Base-by-base conservation (phyloP, 1,140 invertebrate genomes). In the Drosophila subpulchrella region DNA sequence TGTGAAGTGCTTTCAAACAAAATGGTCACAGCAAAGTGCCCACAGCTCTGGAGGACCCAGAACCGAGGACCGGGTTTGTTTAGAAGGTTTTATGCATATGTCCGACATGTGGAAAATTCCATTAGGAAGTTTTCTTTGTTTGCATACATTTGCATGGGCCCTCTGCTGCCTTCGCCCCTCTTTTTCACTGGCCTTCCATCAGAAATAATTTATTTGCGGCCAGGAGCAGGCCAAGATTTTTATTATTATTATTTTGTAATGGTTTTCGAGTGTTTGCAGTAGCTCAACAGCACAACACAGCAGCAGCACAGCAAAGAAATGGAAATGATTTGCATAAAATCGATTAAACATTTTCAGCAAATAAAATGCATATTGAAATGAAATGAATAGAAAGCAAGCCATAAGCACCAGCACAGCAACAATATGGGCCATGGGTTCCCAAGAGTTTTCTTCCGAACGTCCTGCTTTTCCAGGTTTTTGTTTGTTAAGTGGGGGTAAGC, bases 161-260 rank as follows among this genome's bases (percentile, higher is more conserved):
- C 71, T 56, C 51, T 47, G 39, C 24, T 38, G 10, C 17, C 10
- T 8, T n/a, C 36, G 0, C n/a, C 15, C 1, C 3, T 15, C 41
- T 7, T 17, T 56, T 71, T 67, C 24, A 11, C 65, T 36, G 44
- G 51, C 51, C 56, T 71, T 71, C 51, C 53, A 71, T 71, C 57
- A 74, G 38, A 75, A 75, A 75, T 85, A 74, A 85, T 85, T 85
- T 85, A 85, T 85, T 85, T 85, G 83, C 59, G 72, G 83, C 67
- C 59, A 70, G 56, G 30, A 68, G 42, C 53, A 71, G 78, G 61
- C 55, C 70, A 53, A 63, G 67, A 62, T 75, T 84, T 78, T 84
- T 84, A 81, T 75, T 86, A 82, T 82, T 88, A 86, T 83, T 88
- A 88, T 89, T 86, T 88, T 86, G 83, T 86, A 88, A 88, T 86